Evolutionary conservation across 2,888 invertebrate species (phyloP), one percentile per base, ranked within the genome.

Genomic region (Andrena camellia): DNA sequence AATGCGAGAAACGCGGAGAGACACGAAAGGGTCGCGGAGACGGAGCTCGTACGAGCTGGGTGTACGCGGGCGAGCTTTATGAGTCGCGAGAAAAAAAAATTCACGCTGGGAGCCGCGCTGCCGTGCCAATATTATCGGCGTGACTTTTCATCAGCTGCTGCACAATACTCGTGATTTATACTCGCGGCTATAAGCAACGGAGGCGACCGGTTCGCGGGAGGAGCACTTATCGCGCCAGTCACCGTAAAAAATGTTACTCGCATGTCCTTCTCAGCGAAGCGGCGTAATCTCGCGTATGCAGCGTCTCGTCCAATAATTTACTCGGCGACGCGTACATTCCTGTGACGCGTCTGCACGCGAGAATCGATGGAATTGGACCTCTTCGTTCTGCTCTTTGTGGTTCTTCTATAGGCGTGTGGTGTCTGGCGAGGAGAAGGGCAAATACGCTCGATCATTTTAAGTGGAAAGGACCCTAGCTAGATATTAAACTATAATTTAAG

Each of bases 61-160:
- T 23, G 26, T 57, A 57, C 23, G 10, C 20, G 23, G 23, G 8
- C 13, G 23, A 2, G 26, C 42, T 48, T 10, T 23, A 23, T 35
- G 52, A 57, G 26, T 54, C 8, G 57, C 42, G 67, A 71, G 52
- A 62, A 72, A 70, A 71, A 78, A 73, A 73, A 57, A 57, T 71
- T 57, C 77, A 62, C 76, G 60, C 68, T 33, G 26, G 2, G 8
- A 63, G 62, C 64, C 62, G 59, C 29, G 31, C 13, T 52, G 66
- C 35, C 69, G 74, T 66, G 69, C 57, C 82, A 70, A 78, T 82
- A 68, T 77, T 85, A 85, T 85, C 78, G 50, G 63, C 29, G 64
- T 60, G 63, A 72, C 69, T 85, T 81, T 85, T 85, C 82, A 85
- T 85, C 85, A 69, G 66, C 48, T 66, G 31, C 73, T 62, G 57